These are phyloP conservation scores for Neopipo cinnamomea DNA, from an alignment of 2,113 vertebrate species.

Conservation along the genomic window DNA sequence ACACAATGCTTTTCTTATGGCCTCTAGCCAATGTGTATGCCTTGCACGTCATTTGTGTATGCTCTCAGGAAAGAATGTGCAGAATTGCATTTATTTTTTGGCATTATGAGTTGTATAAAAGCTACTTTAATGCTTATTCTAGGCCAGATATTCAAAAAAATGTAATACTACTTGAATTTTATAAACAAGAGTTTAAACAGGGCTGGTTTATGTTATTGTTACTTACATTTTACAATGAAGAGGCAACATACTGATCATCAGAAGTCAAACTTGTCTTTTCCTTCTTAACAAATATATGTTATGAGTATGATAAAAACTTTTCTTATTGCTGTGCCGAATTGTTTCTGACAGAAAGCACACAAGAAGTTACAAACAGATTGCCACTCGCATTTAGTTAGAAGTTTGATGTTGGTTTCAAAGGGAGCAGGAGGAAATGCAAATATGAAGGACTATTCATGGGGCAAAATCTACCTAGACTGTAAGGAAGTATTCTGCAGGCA, in stretches of 20 bases:
- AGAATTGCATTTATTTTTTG: slow-evolving; percentile 72
- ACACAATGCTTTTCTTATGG: slow-evolving; percentile 65
- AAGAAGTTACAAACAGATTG: not conserved
- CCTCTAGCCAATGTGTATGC: slow-evolving; percentile 45
- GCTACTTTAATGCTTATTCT: slow-evolving; percentile 58
- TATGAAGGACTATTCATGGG: not conserved
- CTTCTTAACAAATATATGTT: not conserved
- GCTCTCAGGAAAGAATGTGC: slow-evolving; percentile 72
- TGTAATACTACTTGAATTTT: slow-evolving; percentile 64
- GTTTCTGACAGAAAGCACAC: not conserved
- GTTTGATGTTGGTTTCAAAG: not conserved
- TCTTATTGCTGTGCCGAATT: not conserved
- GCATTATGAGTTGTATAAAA: slow-evolving; percentile 58
- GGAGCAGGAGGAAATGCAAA: not conserved
- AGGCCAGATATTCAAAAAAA: slow-evolving; percentile 58
- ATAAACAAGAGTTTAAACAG: slow-evolving; percentile 67
- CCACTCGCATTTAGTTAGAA: not conserved
- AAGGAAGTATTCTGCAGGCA: not conserved
- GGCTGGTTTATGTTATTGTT: slow-evolving; percentile 65
- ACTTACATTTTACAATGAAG: slow-evolving; percentile 47
- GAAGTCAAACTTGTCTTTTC: not conserved
- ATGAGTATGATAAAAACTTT: slow-evolving; percentile 15
- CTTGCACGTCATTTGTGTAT: slow-evolving; percentile 64
- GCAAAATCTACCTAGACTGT: not conserved
- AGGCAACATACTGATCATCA: slow-evolving; percentile 9